phyloP scores from a whole-genome alignment of 2,888 invertebrate species.

The Mycalesis mineus region DNA sequence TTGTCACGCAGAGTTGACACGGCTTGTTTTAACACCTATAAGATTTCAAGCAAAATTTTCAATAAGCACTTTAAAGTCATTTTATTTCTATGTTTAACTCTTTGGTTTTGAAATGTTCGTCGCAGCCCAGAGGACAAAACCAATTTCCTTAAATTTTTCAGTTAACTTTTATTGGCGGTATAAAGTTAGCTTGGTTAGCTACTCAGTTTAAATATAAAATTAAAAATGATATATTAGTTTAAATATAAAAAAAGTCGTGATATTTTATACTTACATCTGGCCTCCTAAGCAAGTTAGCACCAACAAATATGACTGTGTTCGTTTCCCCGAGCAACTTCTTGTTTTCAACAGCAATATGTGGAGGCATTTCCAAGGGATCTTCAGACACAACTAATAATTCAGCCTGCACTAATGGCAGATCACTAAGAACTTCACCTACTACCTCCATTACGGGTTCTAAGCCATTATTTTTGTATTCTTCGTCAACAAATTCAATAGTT shows the following conservation, averaged over 20 bases:
- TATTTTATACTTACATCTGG: conserved; percentile 52
- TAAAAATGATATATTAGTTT: too few species aligned
- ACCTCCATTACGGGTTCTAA: conserved; percentile 72
- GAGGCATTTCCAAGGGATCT: conserved; percentile 65
- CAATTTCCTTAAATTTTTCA: too few species aligned
- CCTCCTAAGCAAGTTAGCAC: conserved; percentile 71
- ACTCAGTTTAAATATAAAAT: too few species aligned
- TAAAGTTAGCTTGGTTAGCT: too few species aligned
- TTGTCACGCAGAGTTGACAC: conserved; percentile 73
- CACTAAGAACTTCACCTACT: conserved; percentile 79
- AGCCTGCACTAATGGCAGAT: conserved; percentile 83
- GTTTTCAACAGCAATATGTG: conserved; percentile 78
- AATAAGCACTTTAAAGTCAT: too few species aligned
- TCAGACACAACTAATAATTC: conserved; percentile 79
- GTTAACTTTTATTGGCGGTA: too few species aligned
- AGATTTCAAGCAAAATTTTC: not conserved
- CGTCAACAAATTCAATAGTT: conserved; percentile 73
- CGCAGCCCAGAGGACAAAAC: too few species aligned
- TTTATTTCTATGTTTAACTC: too few species aligned
- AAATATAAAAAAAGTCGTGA: too few species aligned
- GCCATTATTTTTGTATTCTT: conserved; percentile 68
- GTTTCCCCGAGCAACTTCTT: conserved; percentile 78
- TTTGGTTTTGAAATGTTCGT: too few species aligned
- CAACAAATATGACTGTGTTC: conserved; percentile 71
- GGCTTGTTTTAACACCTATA: conserved; percentile 65